A percentile compares a stretch with the other conserved stretches of the same genome.
Evolutionary conservation across 2,888 invertebrate genomes (phyloP).

Genomic region (Monoplex corrugatus): DNA sequence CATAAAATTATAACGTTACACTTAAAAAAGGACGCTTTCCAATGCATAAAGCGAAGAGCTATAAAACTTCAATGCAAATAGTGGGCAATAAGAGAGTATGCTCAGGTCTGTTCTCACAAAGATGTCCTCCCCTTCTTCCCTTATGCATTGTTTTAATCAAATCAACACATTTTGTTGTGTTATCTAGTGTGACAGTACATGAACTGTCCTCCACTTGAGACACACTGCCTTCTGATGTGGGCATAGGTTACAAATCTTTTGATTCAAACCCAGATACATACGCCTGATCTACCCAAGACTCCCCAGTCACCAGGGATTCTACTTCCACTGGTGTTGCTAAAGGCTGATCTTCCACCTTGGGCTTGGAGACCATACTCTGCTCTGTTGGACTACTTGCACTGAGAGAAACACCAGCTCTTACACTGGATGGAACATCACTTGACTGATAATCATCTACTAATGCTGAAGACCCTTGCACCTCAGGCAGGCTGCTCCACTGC

Average conservation of each 20-base stretch:
- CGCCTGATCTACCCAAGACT: not conserved
- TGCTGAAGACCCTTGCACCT: not conserved
- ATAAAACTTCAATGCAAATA: not conserved
- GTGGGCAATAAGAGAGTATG: too few relatives aligned
- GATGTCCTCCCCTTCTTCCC: too few relatives aligned
- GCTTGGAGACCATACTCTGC: not conserved
- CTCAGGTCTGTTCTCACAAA: too few relatives aligned
- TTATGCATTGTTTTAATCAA: too few relatives aligned
- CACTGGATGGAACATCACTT: not conserved
- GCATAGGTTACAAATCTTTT: not conserved
- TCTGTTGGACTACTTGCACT: too few relatives aligned
- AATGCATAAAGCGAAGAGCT: not conserved
- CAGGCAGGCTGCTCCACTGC: not conserved
- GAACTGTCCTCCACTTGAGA: not conserved
- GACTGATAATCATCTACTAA: not conserved
- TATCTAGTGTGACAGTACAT: not conserved
- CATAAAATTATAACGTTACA: too few relatives aligned
- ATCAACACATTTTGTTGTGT: too few relatives aligned
- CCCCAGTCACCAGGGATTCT: not conserved
- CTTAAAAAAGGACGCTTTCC: too few relatives aligned
- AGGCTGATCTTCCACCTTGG: not conserved
- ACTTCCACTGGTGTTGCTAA: not conserved
- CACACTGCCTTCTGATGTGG: not conserved
- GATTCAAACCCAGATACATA: not conserved
- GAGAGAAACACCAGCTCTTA: not conserved